A percentile compares a stretch with the other conserved stretches of the same genome.
These are phyloP conservation scores for Drymodes brunneopygia DNA, from an alignment of 2,113 vertebrate species.

Conservation along the genomic window DNA sequence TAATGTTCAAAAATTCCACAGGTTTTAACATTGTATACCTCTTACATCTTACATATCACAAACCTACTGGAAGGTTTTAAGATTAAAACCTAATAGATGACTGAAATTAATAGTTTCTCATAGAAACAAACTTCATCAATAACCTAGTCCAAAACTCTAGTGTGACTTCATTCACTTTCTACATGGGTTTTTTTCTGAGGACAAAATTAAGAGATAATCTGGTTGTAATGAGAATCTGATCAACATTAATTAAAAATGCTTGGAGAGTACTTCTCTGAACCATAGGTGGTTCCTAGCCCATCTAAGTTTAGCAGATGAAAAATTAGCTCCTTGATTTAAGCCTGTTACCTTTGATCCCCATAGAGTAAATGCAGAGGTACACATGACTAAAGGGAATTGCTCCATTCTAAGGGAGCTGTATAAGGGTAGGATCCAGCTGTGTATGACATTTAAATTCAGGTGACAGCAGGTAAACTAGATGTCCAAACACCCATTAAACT, in stretches of 20 bases:
- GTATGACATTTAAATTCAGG: background rate
- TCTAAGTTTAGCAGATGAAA: background rate
- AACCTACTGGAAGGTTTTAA: background rate
- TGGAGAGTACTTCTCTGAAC: background rate
- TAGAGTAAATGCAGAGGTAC: background rate
- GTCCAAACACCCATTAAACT: background rate
- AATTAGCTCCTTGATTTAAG: constrained; percentile 37
- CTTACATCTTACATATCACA: background rate
- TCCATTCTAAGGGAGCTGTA: background rate
- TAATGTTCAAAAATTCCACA: background rate
- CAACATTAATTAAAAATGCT: constrained; percentile 24
- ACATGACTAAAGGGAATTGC: background rate
- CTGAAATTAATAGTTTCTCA: background rate
- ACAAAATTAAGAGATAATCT: background rate
- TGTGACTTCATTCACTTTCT: background rate
- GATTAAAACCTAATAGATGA: background rate
- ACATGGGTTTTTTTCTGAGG: background rate
- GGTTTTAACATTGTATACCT: background rate
- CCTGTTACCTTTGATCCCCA: background rate
- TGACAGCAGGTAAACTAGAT: background rate
- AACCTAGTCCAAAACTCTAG: background rate
- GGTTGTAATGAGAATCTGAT: constrained; percentile 12
- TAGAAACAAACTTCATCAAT: background rate
- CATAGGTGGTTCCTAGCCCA: background rate
- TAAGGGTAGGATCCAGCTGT: background rate